Evolutionary conservation across 2,797 vertebrate genomes (phyloP).

Genomic region (Mastacembelus armatus): DNA sequence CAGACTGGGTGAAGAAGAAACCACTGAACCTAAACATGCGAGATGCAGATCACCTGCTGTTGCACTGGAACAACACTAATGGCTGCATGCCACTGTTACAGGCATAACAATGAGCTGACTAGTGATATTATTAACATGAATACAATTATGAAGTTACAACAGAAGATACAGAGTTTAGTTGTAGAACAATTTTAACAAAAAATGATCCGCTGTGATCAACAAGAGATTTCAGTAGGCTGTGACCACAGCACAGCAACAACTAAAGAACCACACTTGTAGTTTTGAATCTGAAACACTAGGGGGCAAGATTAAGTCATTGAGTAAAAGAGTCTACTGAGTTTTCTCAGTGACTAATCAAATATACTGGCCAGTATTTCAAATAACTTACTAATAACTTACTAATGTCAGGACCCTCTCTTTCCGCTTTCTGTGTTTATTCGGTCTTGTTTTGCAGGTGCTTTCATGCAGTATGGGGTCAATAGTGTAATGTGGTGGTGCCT

Average conservation of each 20-base stretch:
- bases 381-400: too few species aligned
- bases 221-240: not conserved
- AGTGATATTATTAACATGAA: not conserved
- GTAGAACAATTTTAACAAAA: not conserved
- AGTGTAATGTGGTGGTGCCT: too few species aligned
- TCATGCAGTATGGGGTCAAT: too few species aligned
- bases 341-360: conserved; percentile 9
- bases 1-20: conserved; percentile 37
- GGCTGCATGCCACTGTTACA: too few species aligned
- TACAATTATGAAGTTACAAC: not conserved
- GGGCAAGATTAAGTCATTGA: conserved; percentile 28
- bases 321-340: not conserved
- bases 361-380: too few species aligned
- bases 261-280: not conserved
- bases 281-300: conserved; percentile 43
- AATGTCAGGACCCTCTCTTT: too few species aligned
- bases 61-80: not conserved
- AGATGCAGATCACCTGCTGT: conserved; percentile 16
- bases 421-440: too few species aligned
- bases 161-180: not conserved
- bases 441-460: too few species aligned
- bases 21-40: conserved; percentile 21
- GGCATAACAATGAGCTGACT: not conserved
- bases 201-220: not conserved
- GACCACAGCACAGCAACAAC: not conserved